phyloP scores from a whole-genome alignment of 2,797 vertebrate genomes.

The Neosilurus hyrtlii region DNA sequence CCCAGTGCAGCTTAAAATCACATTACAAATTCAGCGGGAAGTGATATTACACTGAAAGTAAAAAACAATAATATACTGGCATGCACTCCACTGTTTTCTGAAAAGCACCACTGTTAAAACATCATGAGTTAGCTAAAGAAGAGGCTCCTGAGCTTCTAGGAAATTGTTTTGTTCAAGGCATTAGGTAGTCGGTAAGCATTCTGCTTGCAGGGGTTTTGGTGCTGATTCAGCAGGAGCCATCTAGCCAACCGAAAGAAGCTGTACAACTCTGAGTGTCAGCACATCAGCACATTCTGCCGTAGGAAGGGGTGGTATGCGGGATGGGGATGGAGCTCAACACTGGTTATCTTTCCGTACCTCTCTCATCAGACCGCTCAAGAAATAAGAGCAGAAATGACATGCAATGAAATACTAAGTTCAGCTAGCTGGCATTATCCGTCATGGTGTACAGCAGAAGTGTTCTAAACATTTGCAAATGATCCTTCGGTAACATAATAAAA shows the following conservation, averaged over 20 bases:
- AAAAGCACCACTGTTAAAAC: background rate
- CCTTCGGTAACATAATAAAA: slow-evolving; percentile 17
- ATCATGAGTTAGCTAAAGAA: background rate
- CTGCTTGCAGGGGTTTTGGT: slow-evolving; percentile 7
- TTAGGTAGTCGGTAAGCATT: slow-evolving; percentile 26
- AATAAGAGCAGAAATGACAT: background rate
- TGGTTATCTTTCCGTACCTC: background rate
- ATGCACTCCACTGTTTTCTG: background rate
- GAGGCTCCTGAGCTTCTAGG: slow-evolving; percentile 3
- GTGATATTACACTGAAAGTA: background rate
- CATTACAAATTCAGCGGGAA: slow-evolving; percentile 1
- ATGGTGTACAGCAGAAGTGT: background rate
- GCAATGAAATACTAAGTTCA: background rate
- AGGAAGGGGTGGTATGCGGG: background rate
- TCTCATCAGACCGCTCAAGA: background rate
- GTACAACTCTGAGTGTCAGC: slow-evolving; percentile 42
- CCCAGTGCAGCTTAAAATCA: background rate
- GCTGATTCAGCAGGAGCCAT: slow-evolving; percentile 48
- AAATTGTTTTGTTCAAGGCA: slow-evolving; percentile 27
- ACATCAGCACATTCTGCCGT: slow-evolving; percentile 43
- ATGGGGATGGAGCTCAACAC: slow-evolving; percentile 13
- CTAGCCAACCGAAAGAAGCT: slow-evolving; percentile 40
- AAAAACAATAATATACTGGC: background rate
- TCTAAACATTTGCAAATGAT: background rate
- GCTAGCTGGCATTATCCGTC: background rate